Conservation (phyloP, 1,140 invertebrate genomes). For the Gryon sp. region DNA sequence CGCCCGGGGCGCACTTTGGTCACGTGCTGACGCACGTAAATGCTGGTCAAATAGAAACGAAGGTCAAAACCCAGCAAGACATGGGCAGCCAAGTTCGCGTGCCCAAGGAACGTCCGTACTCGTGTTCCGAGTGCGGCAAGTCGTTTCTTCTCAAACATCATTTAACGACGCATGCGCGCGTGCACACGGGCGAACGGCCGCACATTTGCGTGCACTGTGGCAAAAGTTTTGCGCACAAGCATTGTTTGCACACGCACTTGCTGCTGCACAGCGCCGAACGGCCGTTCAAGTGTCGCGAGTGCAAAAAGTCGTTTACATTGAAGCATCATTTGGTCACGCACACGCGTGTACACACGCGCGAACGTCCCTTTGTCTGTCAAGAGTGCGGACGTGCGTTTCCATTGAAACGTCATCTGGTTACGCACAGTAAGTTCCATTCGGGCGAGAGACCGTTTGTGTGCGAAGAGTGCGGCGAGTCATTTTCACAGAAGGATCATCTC, state of each 20-base stretch:
- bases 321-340: constrained; percentile 90
- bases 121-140: constrained; percentile 90
- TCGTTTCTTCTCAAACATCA: constrained; percentile 91
- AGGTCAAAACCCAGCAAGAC: constrained; percentile 82
- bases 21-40: constrained; percentile 79
- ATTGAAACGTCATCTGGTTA: constrained; percentile 89
- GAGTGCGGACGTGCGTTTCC: constrained; percentile 91
- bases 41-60: constrained; percentile 80
- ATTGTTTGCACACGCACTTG: constrained; percentile 90
- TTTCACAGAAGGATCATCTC: constrained; percentile 89
- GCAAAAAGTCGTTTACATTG: constrained; percentile 91
- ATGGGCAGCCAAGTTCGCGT: constrained; percentile 81
- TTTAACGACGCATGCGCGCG: constrained; percentile 88
- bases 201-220: constrained; percentile 91
- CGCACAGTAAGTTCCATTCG: constrained; percentile 92
- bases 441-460: constrained; percentile 93
- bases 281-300: constrained; percentile 90
- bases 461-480: constrained; percentile 92
- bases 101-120: constrained; percentile 87
- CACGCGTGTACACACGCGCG: constrained; percentile 85
- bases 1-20: constrained; percentile 73
- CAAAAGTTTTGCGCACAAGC: constrained; percentile 91
- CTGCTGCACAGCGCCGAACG: constrained; percentile 89
- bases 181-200: constrained; percentile 89
- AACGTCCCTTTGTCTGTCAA: constrained; percentile 88